phyloP scores from a whole-genome alignment of 1,140 invertebrate genomes.

The Argopecten irradians region DNA sequence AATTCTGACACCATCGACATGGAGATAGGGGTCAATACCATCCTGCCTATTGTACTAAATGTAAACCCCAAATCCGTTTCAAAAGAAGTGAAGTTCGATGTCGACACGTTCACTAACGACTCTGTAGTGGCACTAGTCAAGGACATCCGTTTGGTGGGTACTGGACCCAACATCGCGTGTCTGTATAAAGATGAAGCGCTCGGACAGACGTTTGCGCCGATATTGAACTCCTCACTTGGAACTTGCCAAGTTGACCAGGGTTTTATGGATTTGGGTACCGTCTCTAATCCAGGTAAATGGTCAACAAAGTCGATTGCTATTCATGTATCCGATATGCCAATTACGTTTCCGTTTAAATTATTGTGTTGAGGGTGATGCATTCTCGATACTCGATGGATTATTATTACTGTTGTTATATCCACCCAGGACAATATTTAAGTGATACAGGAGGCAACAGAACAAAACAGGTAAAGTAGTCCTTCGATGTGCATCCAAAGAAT shows the following conservation, averaged over 20 bases:
- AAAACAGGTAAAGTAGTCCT: too few relatives aligned
- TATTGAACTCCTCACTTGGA: conserved; percentile 51
- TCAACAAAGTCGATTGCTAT: too few relatives aligned
- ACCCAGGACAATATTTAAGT: too few relatives aligned
- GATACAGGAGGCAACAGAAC: too few relatives aligned
- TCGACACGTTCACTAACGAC: conserved; percentile 48
- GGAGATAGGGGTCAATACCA: conserved; percentile 43
- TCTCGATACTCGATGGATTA: too few relatives aligned
- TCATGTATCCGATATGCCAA: too few relatives aligned
- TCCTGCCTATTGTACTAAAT: conserved; percentile 48
- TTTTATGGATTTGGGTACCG: conserved; percentile 58
- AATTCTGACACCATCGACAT: conserved; percentile 37
- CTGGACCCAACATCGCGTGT: conserved; percentile 62
- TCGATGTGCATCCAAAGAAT: too few relatives aligned
- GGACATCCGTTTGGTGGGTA: conserved; percentile 50
- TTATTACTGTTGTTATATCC: too few relatives aligned
- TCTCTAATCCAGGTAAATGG: conserved; percentile 70
- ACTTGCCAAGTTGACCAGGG: conserved; percentile 63
- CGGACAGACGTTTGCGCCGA: conserved; percentile 37
- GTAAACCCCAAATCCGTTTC: conserved; percentile 51
- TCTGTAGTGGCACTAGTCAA: conserved; percentile 59
- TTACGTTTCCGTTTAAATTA: too few relatives aligned
- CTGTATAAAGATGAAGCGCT: conserved; percentile 50
- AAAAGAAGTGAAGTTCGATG: conserved; percentile 51
- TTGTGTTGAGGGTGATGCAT: too few relatives aligned